Evolutionary conservation across 2,888 invertebrate genomes (phyloP).

Genomic region (Polymixis flavicincta): DNA sequence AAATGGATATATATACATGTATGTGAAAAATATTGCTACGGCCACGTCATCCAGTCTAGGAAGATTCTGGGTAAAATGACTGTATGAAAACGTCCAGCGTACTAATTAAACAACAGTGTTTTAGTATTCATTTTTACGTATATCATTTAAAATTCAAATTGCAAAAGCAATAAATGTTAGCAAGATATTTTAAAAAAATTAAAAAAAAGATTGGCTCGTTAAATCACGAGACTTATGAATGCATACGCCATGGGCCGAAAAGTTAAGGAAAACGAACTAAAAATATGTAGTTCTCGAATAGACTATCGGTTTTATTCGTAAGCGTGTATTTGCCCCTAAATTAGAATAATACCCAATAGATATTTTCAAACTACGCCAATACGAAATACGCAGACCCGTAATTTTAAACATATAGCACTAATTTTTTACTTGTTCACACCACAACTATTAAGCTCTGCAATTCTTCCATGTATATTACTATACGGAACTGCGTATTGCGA

Average conservation of each 20-base stretch:
- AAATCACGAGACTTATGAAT: constrained; percentile 18
- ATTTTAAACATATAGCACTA: constrained; percentile 32
- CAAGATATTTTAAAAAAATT: constrained; percentile 52
- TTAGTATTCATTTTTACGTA: constrained; percentile 60
- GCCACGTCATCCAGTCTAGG: too few species aligned
- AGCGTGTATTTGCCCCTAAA: constrained; percentile 34
- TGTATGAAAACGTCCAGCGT: constrained; percentile 32
- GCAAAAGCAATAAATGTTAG: constrained; percentile 62
- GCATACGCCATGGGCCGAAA: constrained; percentile 17
- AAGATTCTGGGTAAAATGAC: not conserved
- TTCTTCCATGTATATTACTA: not conserved
- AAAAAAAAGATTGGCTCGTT: constrained; percentile 27
- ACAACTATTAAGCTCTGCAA: constrained; percentile 3
- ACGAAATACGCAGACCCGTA: constrained; percentile 25
- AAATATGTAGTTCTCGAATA: constrained; percentile 44
- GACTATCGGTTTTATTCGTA: constrained; percentile 26
- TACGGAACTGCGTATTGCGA: constrained; percentile 20
- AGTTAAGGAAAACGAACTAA: constrained; percentile 27
- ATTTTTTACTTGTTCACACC: constrained; percentile 44
- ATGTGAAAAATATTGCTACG: not conserved
- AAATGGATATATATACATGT: too few species aligned
- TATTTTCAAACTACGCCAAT: constrained; percentile 17
- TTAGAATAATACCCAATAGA: constrained; percentile 15
- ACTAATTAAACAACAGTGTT: constrained; percentile 44
- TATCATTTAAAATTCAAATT: constrained; percentile 52